Conservation (phyloP, 2,888 invertebrate species). For the Entomobrya proxima region DNA sequence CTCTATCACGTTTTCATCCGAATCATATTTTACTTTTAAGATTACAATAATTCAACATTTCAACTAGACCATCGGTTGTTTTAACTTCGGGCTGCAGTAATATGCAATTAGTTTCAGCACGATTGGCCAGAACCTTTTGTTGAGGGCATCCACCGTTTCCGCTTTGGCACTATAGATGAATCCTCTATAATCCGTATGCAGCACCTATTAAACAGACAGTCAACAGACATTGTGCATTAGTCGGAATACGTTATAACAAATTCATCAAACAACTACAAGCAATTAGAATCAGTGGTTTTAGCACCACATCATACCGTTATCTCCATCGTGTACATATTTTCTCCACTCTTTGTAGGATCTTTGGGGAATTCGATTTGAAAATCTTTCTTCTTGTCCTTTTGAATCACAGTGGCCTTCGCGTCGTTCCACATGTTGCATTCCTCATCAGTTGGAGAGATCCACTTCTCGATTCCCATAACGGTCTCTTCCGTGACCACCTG, state of each 20-base stretch:
- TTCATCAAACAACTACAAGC: not conserved
- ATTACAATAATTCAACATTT: not conserved
- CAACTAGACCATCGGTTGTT: not conserved
- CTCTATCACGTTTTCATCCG: no score
- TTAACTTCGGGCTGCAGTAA: not conserved
- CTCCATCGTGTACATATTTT: not conserved
- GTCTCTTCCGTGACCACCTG: not conserved
- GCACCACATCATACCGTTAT: not conserved
- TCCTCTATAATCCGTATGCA: not conserved
- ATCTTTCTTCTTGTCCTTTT: conserved; percentile 7
- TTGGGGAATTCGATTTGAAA: not conserved
- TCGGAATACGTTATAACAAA: not conserved
- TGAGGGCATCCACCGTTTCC: not conserved
- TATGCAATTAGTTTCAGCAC: not conserved
- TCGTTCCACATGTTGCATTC: conserved; percentile 6
- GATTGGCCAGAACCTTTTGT: conserved; percentile 2
- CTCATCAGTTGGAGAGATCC: conserved; percentile 10
- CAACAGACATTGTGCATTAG: no score
- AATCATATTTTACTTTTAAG: no score
- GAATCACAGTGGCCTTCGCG: not conserved
- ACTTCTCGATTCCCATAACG: not conserved
- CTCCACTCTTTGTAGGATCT: not conserved
- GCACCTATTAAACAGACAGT: no score
- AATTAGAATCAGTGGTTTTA: not conserved
- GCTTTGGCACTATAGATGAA: not conserved